phyloP scores from a whole-genome alignment of 2,888 invertebrate species.

The Cataglyphis cursor region DNA sequence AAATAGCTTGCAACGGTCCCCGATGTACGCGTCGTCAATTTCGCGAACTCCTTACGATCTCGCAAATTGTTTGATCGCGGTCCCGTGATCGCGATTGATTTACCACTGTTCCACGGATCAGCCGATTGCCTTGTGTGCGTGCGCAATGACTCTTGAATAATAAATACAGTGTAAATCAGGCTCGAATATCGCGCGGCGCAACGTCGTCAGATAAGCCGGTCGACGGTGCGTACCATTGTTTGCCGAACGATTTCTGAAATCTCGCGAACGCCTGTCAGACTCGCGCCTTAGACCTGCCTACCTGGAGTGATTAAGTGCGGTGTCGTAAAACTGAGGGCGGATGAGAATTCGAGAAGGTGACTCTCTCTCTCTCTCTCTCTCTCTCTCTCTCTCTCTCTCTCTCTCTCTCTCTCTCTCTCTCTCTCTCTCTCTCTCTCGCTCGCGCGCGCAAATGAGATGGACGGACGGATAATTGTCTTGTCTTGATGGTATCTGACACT shows the following conservation, averaged over 20 bases:
- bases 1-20: background rate
- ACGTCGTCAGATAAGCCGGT: conserved; percentile 81
- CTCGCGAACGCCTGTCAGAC: conserved; percentile 71
- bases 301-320: conserved; percentile 80
- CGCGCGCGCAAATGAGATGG: conserved; percentile 11
- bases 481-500: conserved; percentile 71
- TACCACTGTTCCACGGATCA: conserved; percentile 68
- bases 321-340: conserved; percentile 78
- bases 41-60: conserved; percentile 17
- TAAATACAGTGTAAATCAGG: conserved; percentile 85
- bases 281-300: conserved; percentile 58
- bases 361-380: background rate
- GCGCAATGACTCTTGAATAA: conserved; percentile 74
- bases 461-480: conserved; percentile 60
- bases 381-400: background rate
- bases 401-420: background rate
- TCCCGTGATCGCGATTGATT: conserved; percentile 70
- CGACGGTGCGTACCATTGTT: conserved; percentile 74
- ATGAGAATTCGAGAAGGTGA: conserved; percentile 59
- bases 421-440: background rate
- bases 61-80: conserved; percentile 66
- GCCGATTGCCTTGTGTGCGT: conserved; percentile 67
- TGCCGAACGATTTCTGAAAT: conserved; percentile 82
- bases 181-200: conserved; percentile 72
- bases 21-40: background rate